Base-by-base conservation (phyloP, 2,888 invertebrate species). In the Teleogryllus oceanicus region DNA sequence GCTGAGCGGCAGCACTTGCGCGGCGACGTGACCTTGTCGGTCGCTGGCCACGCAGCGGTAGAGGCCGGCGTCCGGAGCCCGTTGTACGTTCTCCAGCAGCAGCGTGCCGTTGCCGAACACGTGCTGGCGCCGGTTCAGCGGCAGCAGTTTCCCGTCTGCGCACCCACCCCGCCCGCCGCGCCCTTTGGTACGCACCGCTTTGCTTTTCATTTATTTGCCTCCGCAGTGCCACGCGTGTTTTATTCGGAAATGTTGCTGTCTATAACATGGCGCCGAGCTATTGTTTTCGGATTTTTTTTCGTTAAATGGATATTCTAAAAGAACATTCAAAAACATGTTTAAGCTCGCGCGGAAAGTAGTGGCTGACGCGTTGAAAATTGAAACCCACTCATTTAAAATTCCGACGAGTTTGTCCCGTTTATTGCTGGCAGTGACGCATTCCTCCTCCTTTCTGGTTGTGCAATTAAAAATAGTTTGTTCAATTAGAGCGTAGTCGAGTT, bases 11-110 rank as follows among this genome's bases (percentile, higher is more conserved):
- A 85, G 83, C 24, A 83, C 82, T 82, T 84, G 84, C 24, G 84
- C 83, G 50, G 85, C 84, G 13, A 83, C 80, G n/a, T 84, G 83
- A 1, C 87, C 87, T 76, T 86, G 86, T 76, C 86, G 85, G 84
- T 88, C 88, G 74, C 84, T 84, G 1, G 88, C 89, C 1, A 85
- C 85, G 83, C 89, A 89, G 20, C 85, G 85, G 84, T 89, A 89
- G 74, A 83, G 82, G 4, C 88, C 88, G 62, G 86, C 86, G 82
- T 88, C 88, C 51, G 85, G 84, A 21, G 83, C 82, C 37, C 87
- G 85, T 83, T 87, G 87, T 74, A 89, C 87, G 79, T 87, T 86
- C 77, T 86, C 84, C 37, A 89, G 86, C 76, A 85, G 84, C 76
- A 89, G 85, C 8, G 87, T 87, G 5, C 88, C 88, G 82, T 88